phyloP scores from a whole-genome alignment of 2,113 vertebrate genomes.

The Galeopterus variegatus region DNA sequence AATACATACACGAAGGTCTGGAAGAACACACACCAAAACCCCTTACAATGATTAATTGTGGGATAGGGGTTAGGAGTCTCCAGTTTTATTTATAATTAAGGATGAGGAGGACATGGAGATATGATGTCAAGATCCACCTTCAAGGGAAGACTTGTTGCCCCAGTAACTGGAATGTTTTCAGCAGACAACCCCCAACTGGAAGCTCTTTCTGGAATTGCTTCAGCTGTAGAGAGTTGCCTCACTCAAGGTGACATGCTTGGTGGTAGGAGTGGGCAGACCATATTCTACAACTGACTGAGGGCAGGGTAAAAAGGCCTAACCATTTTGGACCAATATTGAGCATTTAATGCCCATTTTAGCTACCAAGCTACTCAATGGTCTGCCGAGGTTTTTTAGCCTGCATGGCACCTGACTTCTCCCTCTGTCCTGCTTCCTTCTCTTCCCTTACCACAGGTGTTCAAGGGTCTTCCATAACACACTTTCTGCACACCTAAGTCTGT shows the following conservation, averaged over 20 bases:
- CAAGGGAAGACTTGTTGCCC: not conserved
- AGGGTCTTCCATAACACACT: not conserved
- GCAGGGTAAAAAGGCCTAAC: not conserved
- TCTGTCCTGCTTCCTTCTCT: not conserved
- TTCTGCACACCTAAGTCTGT: not conserved
- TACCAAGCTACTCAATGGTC: not conserved
- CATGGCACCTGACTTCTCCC: not conserved
- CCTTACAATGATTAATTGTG: not conserved
- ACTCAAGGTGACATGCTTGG: not conserved
- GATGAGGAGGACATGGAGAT: not conserved
- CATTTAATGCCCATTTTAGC: not conserved
- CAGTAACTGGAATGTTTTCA: not conserved
- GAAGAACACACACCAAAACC: not conserved
- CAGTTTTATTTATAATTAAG: not conserved
- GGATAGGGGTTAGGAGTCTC: not conserved
- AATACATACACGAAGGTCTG: not conserved
- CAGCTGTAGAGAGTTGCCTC: not conserved
- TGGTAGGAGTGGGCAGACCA: not conserved
- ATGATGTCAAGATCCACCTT: not conserved
- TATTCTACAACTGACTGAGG: not conserved
- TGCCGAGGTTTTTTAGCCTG: not conserved
- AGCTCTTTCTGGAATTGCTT: not conserved
- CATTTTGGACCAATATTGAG: not conserved
- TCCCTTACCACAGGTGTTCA: not conserved
- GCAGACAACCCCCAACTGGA: not conserved